phyloP scores from a whole-genome alignment of 2,888 invertebrate genomes.

The Palloptera scutellata region DNA sequence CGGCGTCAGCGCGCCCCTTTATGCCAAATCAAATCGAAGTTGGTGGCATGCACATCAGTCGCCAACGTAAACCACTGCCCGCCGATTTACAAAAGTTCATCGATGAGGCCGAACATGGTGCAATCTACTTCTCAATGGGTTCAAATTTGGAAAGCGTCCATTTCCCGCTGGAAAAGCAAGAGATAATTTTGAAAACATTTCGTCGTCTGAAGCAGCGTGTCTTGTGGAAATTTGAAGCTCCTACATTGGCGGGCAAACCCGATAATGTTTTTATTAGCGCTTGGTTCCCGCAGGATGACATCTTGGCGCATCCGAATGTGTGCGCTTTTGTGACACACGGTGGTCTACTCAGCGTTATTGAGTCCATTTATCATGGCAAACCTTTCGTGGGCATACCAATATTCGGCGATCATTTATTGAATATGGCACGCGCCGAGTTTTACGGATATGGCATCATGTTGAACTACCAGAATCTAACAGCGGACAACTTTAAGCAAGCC shows the following conservation, averaged over 20 bases:
- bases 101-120: slow-evolving; percentile 63
- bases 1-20: slow-evolving; percentile 59
- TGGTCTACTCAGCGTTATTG: slow-evolving; percentile 66
- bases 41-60: slow-evolving; percentile 62
- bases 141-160: slow-evolving; percentile 56
- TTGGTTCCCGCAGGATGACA: slow-evolving; percentile 66
- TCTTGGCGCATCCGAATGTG: slow-evolving; percentile 65
- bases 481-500: slow-evolving; percentile 48
- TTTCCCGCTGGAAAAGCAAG: slow-evolving; percentile 50
- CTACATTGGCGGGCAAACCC: slow-evolving; percentile 52
- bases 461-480: slow-evolving; percentile 54
- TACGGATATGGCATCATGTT: slow-evolving; percentile 63
- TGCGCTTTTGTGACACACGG: slow-evolving; percentile 66
- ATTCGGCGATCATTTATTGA: slow-evolving; percentile 66
- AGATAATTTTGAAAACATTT: slow-evolving; percentile 51
- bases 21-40: slow-evolving; percentile 63
- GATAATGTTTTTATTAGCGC: slow-evolving; percentile 60
- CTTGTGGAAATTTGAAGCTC: slow-evolving; percentile 64
- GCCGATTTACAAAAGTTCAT: slow-evolving; percentile 60
- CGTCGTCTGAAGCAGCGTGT: slow-evolving; percentile 60
- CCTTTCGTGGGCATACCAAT: slow-evolving; percentile 67
- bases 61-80: slow-evolving; percentile 52
- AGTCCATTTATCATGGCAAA: slow-evolving; percentile 65
- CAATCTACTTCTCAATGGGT: slow-evolving; percentile 66
- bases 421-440: slow-evolving; percentile 63